Base-by-base conservation (phyloP, 2,888 invertebrate species). In the Criorhina ranunculi region DNA sequence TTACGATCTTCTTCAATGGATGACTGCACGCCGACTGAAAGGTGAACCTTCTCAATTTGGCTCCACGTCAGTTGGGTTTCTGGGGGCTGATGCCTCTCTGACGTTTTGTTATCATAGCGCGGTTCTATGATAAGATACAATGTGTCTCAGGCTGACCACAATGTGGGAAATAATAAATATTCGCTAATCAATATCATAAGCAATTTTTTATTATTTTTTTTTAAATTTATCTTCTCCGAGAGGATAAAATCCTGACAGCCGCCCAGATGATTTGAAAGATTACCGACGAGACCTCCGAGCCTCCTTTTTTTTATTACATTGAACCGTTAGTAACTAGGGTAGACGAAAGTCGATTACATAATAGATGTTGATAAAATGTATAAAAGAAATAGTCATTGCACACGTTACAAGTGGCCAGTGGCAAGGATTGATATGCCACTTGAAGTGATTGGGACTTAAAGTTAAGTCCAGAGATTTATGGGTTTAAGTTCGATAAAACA, bases 81-180 rank as follows among this genome's bases (percentile, higher is more conserved):
- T 57, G 49, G 42, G n/a, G 42, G n/a, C 64, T 75, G 64, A 78
- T 76, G 59, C 57, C 59, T 40, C 69, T 80, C 64, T 70, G 66
- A 66, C 64, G 60, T 42, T 24, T 40, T 9, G 37, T 80, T 85
- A 85, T 85, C 85, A 70, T n/a, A 40, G 46, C 12, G 12, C 55
- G 15, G 31, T 42, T 55, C 76, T 44, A 24, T 82, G 85, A 85
- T 85, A 85, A 85, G 85, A 85, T 76, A 76, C 29, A 55, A 42
- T 37, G 49, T 62, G 35, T 81, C 69, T 81, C 40, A 17, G 37
- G 73, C 24, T 57, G 29, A 42, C 19, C 67, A 49, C 55, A 35
- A 35, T 24, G 12, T 8, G 51, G 51, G n/a, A 11, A 33, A 66
- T 29, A 35, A 46, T 24, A 73, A 73, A 67, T 64, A 64, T 79